Evolutionary conservation across 2,113 vertebrate genomes (phyloP).

Genomic region (Microtus montanus): DNA sequence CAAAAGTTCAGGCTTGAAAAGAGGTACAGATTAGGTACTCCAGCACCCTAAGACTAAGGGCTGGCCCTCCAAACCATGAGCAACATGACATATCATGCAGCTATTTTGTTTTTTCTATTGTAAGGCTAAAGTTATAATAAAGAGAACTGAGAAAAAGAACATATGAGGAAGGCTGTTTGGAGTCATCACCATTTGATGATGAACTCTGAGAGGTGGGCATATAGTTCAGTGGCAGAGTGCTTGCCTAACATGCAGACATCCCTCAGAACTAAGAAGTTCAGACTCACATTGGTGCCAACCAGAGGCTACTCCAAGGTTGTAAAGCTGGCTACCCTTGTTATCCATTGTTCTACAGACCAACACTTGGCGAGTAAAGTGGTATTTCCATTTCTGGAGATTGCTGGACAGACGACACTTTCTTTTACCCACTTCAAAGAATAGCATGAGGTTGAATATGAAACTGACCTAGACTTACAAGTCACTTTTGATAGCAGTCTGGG

Average conservation of each 20-base stretch:
- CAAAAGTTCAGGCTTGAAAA: background rate
- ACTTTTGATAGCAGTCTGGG: background rate
- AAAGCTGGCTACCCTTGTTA: background rate
- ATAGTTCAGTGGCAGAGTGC: background rate
- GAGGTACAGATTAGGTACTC: background rate
- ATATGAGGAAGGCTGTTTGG: background rate
- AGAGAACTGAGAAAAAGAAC: background rate
- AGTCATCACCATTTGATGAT: background rate
- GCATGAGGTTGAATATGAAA: background rate
- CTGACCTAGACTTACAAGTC: background rate
- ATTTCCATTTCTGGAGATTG: background rate
- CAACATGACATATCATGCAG: background rate
- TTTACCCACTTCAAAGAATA: background rate
- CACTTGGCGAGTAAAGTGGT: background rate
- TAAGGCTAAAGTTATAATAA: background rate
- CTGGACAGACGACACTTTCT: background rate
- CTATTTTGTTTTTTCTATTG: background rate
- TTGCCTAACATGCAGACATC: background rate
- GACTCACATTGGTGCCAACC: background rate
- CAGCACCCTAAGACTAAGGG: background rate
- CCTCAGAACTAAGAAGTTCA: conserved; percentile 5
- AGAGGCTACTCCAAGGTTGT: background rate
- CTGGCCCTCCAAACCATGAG: background rate
- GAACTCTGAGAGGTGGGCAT: background rate
- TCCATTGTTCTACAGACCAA: background rate